A percentile compares a stretch with the other conserved stretches of the same genome.
These are phyloP conservation scores for Penaeus chinensis DNA, from an alignment of 1,140 invertebrate species.

Conservation along the genomic window DNA sequence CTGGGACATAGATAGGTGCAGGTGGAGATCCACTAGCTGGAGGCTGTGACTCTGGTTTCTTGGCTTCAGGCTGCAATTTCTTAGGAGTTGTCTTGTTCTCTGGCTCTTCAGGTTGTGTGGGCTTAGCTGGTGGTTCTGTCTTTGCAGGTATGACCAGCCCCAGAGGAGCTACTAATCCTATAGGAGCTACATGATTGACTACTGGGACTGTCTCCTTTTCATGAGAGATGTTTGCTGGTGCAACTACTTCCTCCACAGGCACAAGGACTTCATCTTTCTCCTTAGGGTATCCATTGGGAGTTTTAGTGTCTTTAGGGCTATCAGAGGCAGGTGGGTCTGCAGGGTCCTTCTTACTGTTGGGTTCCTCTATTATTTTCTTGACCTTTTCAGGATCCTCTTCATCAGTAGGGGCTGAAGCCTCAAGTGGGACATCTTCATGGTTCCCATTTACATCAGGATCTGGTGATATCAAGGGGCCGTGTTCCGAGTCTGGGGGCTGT, in stretches of 20 bases:
- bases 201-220: constrained; percentile 24
- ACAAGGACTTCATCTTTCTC: constrained; percentile 38
- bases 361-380: constrained; percentile 6
- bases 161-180: constrained; percentile 16
- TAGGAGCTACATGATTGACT: constrained; percentile 10
- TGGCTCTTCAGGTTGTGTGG: too few relatives aligned
- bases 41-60: constrained; percentile 12
- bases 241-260: constrained; percentile 35
- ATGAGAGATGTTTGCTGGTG: constrained; percentile 35
- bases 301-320: not conserved
- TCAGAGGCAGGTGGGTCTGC: not conserved
- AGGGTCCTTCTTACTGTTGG: constrained; percentile 7
- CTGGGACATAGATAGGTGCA: constrained; percentile 39
- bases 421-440: constrained; percentile 41
- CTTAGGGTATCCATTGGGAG: not conserved
- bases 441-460: constrained; percentile 53
- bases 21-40: not conserved
- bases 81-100: not conserved
- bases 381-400: constrained; percentile 12
- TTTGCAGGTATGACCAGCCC: not conserved
- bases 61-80: not conserved
- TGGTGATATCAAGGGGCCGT: constrained; percentile 37
- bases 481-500: constrained; percentile 36
- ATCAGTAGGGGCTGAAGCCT: constrained; percentile 32
- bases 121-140: too few relatives aligned